A percentile compares a stretch with the other conserved stretches of the same genome.
These are phyloP conservation scores for Rotaria magnacalcarata DNA, from an alignment of 2,888 invertebrate species.

Conservation along the genomic window DNA sequence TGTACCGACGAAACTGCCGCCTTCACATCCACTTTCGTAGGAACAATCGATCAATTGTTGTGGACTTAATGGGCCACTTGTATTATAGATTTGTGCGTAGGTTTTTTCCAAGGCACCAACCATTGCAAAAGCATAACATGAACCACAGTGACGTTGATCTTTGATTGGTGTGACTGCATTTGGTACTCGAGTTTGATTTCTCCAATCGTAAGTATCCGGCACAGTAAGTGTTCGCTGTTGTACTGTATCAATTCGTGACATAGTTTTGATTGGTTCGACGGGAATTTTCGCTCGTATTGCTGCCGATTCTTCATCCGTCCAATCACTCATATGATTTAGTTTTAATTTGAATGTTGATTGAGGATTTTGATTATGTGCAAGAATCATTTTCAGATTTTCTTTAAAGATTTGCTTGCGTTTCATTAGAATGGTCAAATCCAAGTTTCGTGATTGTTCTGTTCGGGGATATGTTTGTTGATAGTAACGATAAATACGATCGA, in stretches of 20 bases:
- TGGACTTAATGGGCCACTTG: neutral
- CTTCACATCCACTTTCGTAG: neutral
- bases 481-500: too few species aligned
- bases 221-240: too few species aligned
- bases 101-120: neutral
- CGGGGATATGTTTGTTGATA: too few species aligned
- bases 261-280: too few species aligned
- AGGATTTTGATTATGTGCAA: neutral
- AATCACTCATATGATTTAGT: neutral
- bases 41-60: slow-evolving; percentile 11
- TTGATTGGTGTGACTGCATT: neutral
- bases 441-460: too few species aligned
- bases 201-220: neutral
- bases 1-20: too few species aligned
- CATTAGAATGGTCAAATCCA: too few species aligned
- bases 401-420: too few species aligned
- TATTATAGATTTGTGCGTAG: neutral
- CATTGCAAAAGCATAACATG: neutral
- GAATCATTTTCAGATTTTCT: too few species aligned
- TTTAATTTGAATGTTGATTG: neutral
- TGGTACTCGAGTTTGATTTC: neutral
- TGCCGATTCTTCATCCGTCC: neutral
- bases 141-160: neutral
- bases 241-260: too few species aligned
- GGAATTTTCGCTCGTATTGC: neutral